phyloP scores from a whole-genome alignment of 2,888 invertebrate genomes.

The Tridacna gigas region DNA sequence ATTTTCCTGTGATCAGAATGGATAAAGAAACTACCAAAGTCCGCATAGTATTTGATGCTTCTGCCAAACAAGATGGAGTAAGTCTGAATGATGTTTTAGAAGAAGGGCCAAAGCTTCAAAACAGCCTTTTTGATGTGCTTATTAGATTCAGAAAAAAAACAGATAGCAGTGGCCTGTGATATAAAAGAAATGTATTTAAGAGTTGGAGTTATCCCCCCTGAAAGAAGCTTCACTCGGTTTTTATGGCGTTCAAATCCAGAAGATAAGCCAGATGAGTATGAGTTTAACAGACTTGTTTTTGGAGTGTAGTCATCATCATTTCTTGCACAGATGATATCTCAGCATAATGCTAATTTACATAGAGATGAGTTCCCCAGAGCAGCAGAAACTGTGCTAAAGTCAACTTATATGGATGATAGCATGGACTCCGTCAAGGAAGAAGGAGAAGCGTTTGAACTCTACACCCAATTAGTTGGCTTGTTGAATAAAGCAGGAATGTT shows the following conservation, averaged over 20 bases:
- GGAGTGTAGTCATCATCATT: slow-evolving; percentile 35
- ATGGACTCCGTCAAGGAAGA: slow-evolving; percentile 13
- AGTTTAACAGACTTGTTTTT: slow-evolving; percentile 39
- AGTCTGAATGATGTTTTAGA: slow-evolving; percentile 49
- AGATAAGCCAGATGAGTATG: not conserved
- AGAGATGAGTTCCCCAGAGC: slow-evolving; percentile 36
- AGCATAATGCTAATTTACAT: slow-evolving; percentile 25
- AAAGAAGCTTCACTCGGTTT: slow-evolving; percentile 31
- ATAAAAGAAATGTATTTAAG: slow-evolving; percentile 47
- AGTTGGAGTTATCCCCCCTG: slow-evolving; percentile 14
- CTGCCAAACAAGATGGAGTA: slow-evolving; percentile 40
- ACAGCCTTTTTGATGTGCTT: slow-evolving; percentile 56
- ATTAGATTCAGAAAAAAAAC: slow-evolving; percentile 42
- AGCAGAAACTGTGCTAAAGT: slow-evolving; percentile 55
- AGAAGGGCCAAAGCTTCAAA: slow-evolving; percentile 61
- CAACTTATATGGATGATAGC: slow-evolving; percentile 65
- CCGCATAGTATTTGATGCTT: slow-evolving; percentile 64
- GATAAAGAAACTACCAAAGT: too few relatives aligned
- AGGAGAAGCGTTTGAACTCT: too few relatives aligned
- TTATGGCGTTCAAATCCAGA: slow-evolving; percentile 30
- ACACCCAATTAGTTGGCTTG: too few relatives aligned
- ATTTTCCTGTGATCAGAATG: slow-evolving; percentile 36
- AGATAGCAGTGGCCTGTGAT: slow-evolving; percentile 51
- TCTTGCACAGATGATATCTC: slow-evolving; percentile 28
- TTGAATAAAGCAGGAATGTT: too few relatives aligned